These are phyloP conservation scores for Harmothoe impar DNA, from an alignment of 2,888 invertebrate genomes.

Conservation along the genomic window DNA sequence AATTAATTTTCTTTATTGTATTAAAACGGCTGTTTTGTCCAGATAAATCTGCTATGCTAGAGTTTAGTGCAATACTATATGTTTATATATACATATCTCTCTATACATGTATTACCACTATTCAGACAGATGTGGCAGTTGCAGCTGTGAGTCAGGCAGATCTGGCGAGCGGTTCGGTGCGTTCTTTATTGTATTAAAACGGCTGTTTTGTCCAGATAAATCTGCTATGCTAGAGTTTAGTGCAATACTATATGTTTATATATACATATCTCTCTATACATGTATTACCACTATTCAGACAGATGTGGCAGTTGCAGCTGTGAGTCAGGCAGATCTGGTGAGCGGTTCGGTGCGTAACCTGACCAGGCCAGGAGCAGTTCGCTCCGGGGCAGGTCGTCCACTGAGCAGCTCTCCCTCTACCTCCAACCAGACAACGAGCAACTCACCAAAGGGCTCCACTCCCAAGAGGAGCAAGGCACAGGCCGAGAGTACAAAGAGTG, in stretches of 20 bases:
- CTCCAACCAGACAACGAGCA: neutral
- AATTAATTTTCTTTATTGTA: neutral
- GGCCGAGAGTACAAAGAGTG: neutral
- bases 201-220: too few species aligned
- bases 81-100: too few species aligned
- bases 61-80: too few species aligned
- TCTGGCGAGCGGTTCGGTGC: constrained; percentile 71
- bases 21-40: too few species aligned
- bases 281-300: constrained; percentile 10
- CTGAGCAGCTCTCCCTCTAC: neutral
- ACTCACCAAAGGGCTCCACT: neutral
- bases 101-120: neutral
- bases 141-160: constrained; percentile 72
- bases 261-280: too few species aligned
- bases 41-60: too few species aligned
- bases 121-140: constrained; percentile 69
- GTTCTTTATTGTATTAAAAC: too few species aligned
- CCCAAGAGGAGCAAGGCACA: neutral
- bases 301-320: constrained; percentile 72
- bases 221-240: too few species aligned
- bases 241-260: too few species aligned
- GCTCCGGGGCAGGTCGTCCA: neutral
- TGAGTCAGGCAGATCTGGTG: constrained; percentile 71
- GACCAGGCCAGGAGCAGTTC: constrained; percentile 30
- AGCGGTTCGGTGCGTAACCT: constrained; percentile 69